A percentile compares a stretch with the other conserved stretches of the same genome.
phyloP scores from a whole-genome alignment of 2,888 invertebrate species.

The Dasypolia templi region DNA sequence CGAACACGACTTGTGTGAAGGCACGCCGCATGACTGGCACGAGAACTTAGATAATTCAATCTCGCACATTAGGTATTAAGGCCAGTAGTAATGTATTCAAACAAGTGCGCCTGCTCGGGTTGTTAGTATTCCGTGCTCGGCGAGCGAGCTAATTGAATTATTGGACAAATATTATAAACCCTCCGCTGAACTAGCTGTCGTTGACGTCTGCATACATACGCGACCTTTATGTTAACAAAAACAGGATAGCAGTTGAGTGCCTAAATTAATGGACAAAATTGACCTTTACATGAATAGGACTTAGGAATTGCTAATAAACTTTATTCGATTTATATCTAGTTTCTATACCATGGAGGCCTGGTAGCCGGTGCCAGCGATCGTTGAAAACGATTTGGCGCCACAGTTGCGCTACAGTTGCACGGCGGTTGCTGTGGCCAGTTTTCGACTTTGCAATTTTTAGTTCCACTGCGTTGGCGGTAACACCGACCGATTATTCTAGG shows the following conservation, averaged over 20 bases:
- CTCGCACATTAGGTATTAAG: conserved; percentile 32
- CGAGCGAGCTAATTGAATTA: conserved; percentile 35
- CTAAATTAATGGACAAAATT: neutral
- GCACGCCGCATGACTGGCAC: neutral
- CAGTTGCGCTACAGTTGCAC: too few relatives aligned
- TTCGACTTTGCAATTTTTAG: neutral
- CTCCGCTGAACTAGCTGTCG: neutral
- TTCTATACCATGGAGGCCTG: neutral
- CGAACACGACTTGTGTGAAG: neutral
- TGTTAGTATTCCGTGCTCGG: conserved; percentile 25
- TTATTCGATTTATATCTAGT: neutral
- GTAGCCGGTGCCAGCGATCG: neutral
- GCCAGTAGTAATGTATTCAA: conserved; percentile 48
- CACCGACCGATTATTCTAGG: too few relatives aligned
- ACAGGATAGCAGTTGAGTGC: neutral
- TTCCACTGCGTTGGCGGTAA: neutral
- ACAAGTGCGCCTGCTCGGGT: conserved; percentile 26
- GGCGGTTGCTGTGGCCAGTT: neutral
- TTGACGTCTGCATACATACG: neutral
- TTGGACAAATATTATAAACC: conserved; percentile 25
- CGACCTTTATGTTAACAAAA: neutral
- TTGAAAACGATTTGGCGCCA: neutral
- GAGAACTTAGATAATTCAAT: conserved; percentile 41
- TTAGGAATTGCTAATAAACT: neutral
- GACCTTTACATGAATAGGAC: neutral